Evolutionary conservation across 2,888 invertebrate species (phyloP).

Genomic region (Andrena praecox): DNA sequence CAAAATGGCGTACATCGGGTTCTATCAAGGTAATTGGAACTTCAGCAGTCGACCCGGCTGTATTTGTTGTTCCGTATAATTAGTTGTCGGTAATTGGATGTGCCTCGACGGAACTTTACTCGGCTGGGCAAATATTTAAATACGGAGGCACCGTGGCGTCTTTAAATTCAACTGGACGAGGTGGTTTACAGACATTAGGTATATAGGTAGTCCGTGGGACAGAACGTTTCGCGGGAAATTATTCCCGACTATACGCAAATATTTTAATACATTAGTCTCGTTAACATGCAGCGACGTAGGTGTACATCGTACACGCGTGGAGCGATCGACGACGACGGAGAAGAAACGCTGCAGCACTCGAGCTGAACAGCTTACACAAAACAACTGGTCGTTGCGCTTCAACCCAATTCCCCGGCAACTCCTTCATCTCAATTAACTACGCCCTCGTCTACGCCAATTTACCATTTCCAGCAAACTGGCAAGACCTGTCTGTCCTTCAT

Average conservation of each 20-base stretch:
- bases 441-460: slow-evolving; percentile 60
- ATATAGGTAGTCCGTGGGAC: not conserved
- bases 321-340: slow-evolving; percentile 20
- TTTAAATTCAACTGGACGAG: slow-evolving; percentile 11
- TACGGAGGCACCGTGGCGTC: not conserved
- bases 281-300: not conserved
- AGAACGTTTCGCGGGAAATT: not conserved
- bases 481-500: slow-evolving; percentile 55
- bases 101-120: slow-evolving; percentile 15
- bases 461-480: slow-evolving; percentile 56
- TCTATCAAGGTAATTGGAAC: slow-evolving; percentile 52
- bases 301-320: not conserved
- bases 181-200: not conserved
- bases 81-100: slow-evolving; percentile 56
- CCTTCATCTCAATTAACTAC: slow-evolving; percentile 62
- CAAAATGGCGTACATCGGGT: slow-evolving; percentile 25
- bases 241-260: not conserved
- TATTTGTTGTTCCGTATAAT: slow-evolving; percentile 54
- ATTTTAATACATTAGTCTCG: not conserved
- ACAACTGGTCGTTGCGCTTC: slow-evolving; percentile 46
- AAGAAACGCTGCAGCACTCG: slow-evolving; percentile 39
- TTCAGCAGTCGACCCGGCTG: slow-evolving; percentile 38
- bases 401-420: slow-evolving; percentile 53
- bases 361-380: slow-evolving; percentile 49
- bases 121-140: slow-evolving; percentile 43